phyloP scores from a whole-genome alignment of 2,797 vertebrate species.

The Tarsius wallacei region DNA sequence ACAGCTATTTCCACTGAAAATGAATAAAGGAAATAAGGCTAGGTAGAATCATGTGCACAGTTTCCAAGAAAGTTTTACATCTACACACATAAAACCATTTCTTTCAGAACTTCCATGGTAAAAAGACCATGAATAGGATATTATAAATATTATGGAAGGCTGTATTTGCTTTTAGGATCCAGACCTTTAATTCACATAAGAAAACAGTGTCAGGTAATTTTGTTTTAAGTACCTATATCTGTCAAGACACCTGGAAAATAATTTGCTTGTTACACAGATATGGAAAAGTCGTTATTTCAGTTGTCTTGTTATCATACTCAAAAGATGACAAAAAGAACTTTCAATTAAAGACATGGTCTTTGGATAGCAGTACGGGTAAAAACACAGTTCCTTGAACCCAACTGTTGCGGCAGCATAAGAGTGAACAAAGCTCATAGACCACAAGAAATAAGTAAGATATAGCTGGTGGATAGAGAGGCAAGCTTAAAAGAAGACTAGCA shows the following conservation, averaged over 20 bases:
- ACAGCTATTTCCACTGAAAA: not conserved
- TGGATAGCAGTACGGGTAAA: not conserved
- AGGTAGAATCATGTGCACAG: not conserved
- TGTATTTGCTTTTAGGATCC: conserved; percentile 24
- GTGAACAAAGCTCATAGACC: not conserved
- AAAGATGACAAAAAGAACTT: not conserved
- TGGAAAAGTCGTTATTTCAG: not conserved
- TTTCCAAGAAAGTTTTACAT: not conserved
- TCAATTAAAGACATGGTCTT: not conserved
- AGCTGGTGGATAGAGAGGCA: not conserved
- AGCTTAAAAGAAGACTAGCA: not conserved
- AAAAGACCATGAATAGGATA: not conserved
- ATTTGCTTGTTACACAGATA: not conserved
- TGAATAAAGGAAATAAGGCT: not conserved
- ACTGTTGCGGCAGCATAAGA: not conserved
- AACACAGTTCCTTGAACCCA: not conserved
- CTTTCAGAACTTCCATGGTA: not conserved
- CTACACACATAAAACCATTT: not conserved
- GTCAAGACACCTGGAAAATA: not conserved
- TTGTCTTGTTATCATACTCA: not conserved
- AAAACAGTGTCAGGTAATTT: not conserved
- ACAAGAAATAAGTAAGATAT: not conserved
- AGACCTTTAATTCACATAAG: not conserved
- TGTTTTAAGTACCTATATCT: not conserved
- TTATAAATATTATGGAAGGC: not conserved